Evolutionary conservation across 2,113 vertebrate genomes (phyloP).

Genomic region (Typhlomys cinereus): DNA sequence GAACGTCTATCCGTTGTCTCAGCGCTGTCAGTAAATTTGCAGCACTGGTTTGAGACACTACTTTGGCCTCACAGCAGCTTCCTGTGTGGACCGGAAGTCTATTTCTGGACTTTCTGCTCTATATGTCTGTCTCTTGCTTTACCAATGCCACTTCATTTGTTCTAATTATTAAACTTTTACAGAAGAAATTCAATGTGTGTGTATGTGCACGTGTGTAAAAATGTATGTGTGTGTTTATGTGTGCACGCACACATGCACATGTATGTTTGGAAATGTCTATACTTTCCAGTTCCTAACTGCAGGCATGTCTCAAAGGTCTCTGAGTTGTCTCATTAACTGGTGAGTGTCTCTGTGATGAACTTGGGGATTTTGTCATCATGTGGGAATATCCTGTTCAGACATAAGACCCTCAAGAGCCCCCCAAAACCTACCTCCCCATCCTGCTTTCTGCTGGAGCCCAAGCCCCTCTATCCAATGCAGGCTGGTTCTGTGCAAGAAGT

Average conservation of each 20-base stretch:
- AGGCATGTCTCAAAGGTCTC: background rate
- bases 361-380: background rate
- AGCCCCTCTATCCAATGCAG: too few relatives aligned
- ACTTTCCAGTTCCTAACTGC: background rate
- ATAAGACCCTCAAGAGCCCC: background rate
- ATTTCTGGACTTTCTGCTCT: background rate
- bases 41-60: background rate
- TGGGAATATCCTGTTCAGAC: background rate
- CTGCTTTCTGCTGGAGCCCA: background rate
- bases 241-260: too few relatives aligned
- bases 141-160: background rate
- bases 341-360: background rate
- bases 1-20: background rate
- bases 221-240: too few relatives aligned
- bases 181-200: background rate
- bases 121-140: background rate
- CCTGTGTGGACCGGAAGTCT: background rate
- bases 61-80: background rate
- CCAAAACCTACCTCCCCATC: background rate
- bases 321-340: background rate
- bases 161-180: background rate
- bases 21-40: background rate
- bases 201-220: too few relatives aligned
- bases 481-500: background rate
- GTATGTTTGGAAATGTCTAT: background rate